phyloP scores from a whole-genome alignment of 2,113 vertebrate genomes.

The Lamprotornis superbus region DNA sequence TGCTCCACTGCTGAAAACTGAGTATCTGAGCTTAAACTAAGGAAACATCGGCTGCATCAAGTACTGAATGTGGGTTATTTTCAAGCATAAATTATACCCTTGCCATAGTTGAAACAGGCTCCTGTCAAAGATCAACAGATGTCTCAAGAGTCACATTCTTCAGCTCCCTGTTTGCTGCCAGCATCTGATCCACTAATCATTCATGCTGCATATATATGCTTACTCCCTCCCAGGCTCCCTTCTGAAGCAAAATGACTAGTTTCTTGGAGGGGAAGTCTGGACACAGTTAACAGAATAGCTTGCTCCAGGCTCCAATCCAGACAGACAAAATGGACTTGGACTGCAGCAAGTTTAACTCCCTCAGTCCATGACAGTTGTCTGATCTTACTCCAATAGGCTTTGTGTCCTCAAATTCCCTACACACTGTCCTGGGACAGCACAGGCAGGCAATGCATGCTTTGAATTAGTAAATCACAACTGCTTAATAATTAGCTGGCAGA shows the following conservation, averaged over 20 bases:
- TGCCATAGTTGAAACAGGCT: neutral
- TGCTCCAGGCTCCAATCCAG: constrained; percentile 46
- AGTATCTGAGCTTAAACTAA: neutral
- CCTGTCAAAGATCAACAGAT: neutral
- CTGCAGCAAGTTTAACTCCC: constrained; percentile 30
- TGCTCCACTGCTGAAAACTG: neutral
- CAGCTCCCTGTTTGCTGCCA: neutral
- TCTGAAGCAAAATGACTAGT: constrained; percentile 20
- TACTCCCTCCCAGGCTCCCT: neutral
- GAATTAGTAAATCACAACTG: neutral
- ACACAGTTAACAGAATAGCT: constrained; percentile 24
- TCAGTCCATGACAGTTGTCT: neutral
- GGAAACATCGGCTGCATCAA: neutral
- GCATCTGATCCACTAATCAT: constrained; percentile 29
- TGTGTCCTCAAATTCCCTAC: constrained; percentile 28
- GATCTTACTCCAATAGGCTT: neutral
- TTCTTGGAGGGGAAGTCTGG: constrained; percentile 48
- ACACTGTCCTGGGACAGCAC: neutral
- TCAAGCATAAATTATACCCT: neutral
- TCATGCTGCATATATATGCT: neutral
- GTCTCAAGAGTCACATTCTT: neutral
- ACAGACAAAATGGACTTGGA: constrained; percentile 26
- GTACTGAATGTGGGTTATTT: neutral
- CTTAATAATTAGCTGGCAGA: neutral
- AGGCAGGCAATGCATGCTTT: neutral